Evolutionary conservation across 2,888 invertebrate species (phyloP), one percentile per base, ranked within the genome.

Genomic region (Oligia fasciuncula): DNA sequence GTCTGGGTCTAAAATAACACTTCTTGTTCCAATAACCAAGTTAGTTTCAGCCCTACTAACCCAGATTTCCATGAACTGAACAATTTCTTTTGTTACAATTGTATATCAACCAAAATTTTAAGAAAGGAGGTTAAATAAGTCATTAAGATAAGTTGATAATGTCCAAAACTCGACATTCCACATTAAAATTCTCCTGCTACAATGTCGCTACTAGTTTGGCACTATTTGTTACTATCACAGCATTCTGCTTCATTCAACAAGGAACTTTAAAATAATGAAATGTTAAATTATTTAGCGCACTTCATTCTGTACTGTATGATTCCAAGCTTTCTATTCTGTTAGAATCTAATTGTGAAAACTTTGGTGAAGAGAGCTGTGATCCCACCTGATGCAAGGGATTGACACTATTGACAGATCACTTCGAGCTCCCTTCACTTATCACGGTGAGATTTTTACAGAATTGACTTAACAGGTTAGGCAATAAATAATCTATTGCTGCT

Each of bases 121-220:
- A 43, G 4, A 68, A 62, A 11, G 5, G 13, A 79, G 67, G 67
- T 78, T 78, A 72, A 66, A 29, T 29, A 49, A 29, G 67, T 35
- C 40, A 78, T 35, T 0, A 0, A 40, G 60, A 77, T 77, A 77
- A 70, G n/a, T 66, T 49, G 40, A n/a, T 60, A 40, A 46, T 6
- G n/a, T 23, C 17, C 4, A 67, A 46, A 83, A 83, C 71, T 29
- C 14, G 5, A 29, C 6, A 46, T 54, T 13, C 2, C 35, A 63
- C 9, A 4, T 49, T 9, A 9, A n/a, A 46, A 57, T 40, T n/a
- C 0, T n/a, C 9, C 17, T 60, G 17, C 4, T 54, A 46, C n/a
- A 14, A 49, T 35, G 54, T 19, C 43, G 40, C 19, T 11, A 2
- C 9, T 9, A 66, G 4, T 68, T 1, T 51, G 46, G 1, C 6